Evolutionary conservation across 2,888 invertebrate species (phyloP).

Genomic region (Oscheius sp.): DNA sequence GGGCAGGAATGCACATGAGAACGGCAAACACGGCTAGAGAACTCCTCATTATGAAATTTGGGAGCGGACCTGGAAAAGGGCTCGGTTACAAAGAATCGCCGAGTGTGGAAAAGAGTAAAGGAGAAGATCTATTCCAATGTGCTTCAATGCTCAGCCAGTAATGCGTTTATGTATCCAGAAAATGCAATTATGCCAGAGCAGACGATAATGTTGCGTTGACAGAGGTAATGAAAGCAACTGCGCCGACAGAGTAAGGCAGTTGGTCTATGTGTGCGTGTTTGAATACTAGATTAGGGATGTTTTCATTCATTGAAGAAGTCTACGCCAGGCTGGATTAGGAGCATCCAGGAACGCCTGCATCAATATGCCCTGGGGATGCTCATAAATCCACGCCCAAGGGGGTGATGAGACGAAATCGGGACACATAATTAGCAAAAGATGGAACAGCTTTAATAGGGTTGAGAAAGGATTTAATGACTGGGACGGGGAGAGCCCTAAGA

Average conservation of each 20-base stretch:
- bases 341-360: slow-evolving; percentile 27
- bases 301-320: slow-evolving; percentile 21
- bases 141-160: slow-evolving; percentile 33
- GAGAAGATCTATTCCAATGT: slow-evolving; percentile 14
- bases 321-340: not conserved
- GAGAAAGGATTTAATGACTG: not conserved
- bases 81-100: not conserved
- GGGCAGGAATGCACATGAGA: slow-evolving; percentile 7
- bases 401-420: slow-evolving; percentile 28
- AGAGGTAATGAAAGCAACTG: slow-evolving; percentile 26
- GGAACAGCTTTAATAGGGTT: not conserved
- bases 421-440: slow-evolving; percentile 22
- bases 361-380: slow-evolving; percentile 34
- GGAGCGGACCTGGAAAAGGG: not conserved
- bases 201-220: slow-evolving; percentile 34
- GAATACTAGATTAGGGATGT: slow-evolving; percentile 31
- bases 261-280: slow-evolving; percentile 15
- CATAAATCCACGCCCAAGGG: slow-evolving; percentile 35
- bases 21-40: slow-evolving; percentile 10
- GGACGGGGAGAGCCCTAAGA: not conserved
- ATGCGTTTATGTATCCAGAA: slow-evolving; percentile 34
- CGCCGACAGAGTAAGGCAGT: slow-evolving; percentile 18
- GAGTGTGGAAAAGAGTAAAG: slow-evolving; percentile 4
- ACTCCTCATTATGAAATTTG: slow-evolving; percentile 2
- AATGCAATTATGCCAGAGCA: slow-evolving; percentile 37